Base-by-base conservation (phyloP, 2,888 invertebrate genomes). In the Mythimna loreyi region DNA sequence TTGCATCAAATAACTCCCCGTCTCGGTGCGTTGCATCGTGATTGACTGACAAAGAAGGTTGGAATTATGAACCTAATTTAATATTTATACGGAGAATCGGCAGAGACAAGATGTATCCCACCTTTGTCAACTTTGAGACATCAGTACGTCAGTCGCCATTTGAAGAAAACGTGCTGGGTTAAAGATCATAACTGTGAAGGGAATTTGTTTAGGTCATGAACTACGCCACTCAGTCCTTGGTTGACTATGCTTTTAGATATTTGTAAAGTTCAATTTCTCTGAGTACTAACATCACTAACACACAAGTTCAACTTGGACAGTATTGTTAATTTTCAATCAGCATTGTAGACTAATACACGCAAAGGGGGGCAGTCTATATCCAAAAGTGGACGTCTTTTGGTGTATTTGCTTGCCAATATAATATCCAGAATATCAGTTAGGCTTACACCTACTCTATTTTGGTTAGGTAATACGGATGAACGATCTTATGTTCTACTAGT, bases 41-140 rank as follows among this genome's bases (percentile, higher is more conserved):
- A 73, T 74, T 61, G 73, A 67, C 33, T 53, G 25, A 73, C 73
- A 73, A 73, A 74, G 52, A 61, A 55, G 5, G 21, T 13, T 47
- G 7, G 25, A 64, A 72, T 58, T 58, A 72, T 25, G 16, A 16
- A 58, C 8, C 19, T 58, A 57, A 64, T 72, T 72, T 72, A 53
- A 72, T 62, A 8, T 59, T 53, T 52, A 65, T 58, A 45, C 19
- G 25, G n/a, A 36, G 33, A 45, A 58, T 36, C 16, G 4, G 9
- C 52, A 45, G 36, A 52, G 28, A 25, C 8, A 36, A 40, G 47
- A 57, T 43, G 11, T 25, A 56, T 28, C 2, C 45, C 21, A 59
- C 9, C 6, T 25, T 40, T n/a, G n/a, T 47, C 21, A 47, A 30
- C 11, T 19, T 9, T 21, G n/a, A 25, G 16, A 49, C 49, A 36